Evolutionary conservation across 2,113 vertebrate species (phyloP), one percentile per base, ranked within the genome.

Genomic region (Eonycteris spelaea): DNA sequence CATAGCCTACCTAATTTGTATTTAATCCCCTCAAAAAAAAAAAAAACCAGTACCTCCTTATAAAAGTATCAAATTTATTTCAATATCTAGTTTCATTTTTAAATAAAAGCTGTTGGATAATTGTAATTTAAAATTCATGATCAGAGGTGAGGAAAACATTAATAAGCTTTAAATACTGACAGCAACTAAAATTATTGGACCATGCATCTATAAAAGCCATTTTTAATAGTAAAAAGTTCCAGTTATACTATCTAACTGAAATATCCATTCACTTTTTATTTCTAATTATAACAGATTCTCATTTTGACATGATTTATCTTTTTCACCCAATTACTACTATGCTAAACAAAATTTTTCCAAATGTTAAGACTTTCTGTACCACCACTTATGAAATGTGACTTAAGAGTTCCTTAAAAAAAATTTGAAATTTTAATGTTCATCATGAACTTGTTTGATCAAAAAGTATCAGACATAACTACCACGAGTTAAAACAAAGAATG

Each of bases 51-150:
- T 33, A 92, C 38, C 38, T 94, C 73, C 71, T 97, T 94, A 94
- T 57, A 79, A 97, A 98, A 97, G 97, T 98, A 98, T 97, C 97
- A 98, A 98, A 98, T 98, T 98, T 98, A 98, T 98, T 98, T 98
- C 87, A 19, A 21, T 83, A 94, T 59, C 30, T 96, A 93, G 83
- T 86, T 83, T 95, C 94, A 87, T 95, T 97, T 91, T 97, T 88
- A 77, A 97, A 94, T 90, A 88, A 82, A 83, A 87, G 70, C 59
- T 94, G 24, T 18, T 77, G n/a, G 84, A 93, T 11, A 95, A 93
- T 57, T 92, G 8, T 89, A 96, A 90, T 51, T 95, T 90, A 97
- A 86, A 90, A 97, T 92, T 95, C 74, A 92, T 93, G 85, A 82
- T n/a, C 22, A 87, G 78, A 91, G 13, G 24, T 68, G 24, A 71